Conservation (phyloP, 2,113 vertebrate species). For the Cricetomys ansorgei region DNA sequence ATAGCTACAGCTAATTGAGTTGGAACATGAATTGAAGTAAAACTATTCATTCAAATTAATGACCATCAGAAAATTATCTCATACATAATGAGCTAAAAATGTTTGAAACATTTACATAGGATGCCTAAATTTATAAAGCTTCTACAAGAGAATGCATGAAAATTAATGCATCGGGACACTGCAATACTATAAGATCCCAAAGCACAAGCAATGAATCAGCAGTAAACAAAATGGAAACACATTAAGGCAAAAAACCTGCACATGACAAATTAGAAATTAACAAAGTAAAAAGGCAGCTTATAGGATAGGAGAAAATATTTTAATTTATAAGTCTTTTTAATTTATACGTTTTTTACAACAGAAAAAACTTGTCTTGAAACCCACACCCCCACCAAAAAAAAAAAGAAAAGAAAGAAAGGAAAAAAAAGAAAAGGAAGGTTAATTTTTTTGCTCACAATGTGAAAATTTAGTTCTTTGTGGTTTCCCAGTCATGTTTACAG, state of each 20-base stretch:
- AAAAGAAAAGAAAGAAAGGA: background rate
- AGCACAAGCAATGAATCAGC: background rate
- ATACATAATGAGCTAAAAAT: background rate
- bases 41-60: background rate
- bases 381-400: no score
- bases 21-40: background rate
- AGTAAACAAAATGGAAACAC: background rate
- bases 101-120: background rate
- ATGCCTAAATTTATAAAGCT: background rate
- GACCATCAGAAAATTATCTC: background rate
- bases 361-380: background rate
- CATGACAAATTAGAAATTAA: background rate
- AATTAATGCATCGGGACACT: background rate
- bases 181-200: background rate
- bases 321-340: background rate
- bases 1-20: background rate
- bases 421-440: background rate
- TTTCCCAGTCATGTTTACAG: background rate
- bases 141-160: background rate
- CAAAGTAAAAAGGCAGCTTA: background rate
- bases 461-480: background rate
- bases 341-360: background rate
- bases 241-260: background rate
- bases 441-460: background rate
- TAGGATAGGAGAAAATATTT: background rate